Evolutionary conservation across 1,140 invertebrate genomes (phyloP).

Genomic region (Homalodisca vitripennis): DNA sequence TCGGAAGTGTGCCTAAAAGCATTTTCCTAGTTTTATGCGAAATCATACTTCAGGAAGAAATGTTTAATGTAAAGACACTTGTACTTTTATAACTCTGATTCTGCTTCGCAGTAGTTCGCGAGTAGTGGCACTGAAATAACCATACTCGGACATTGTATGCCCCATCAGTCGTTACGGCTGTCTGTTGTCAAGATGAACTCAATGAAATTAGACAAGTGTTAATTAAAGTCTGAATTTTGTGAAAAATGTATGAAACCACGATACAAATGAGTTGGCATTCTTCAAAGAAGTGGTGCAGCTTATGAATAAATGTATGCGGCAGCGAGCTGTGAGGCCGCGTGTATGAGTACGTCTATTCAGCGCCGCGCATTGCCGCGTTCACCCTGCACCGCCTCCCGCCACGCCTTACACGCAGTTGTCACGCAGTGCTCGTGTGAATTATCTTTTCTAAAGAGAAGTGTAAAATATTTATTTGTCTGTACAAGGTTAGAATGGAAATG

Average conservation of each 20-base stretch:
- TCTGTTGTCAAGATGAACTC: background rate
- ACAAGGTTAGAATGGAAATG: slow-evolving; percentile 5
- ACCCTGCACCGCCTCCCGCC: background rate
- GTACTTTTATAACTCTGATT: no score
- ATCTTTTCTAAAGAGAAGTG: slow-evolving; percentile 10
- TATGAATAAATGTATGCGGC: slow-evolving; percentile 23
- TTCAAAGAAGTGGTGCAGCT: slow-evolving; percentile 20
- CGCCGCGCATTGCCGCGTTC: no score
- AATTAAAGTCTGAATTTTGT: background rate
- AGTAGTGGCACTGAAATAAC: no score
- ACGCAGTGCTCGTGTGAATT: slow-evolving; percentile 2
- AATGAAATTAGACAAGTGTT: background rate
- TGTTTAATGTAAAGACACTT: no score
- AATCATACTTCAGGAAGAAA: no score
- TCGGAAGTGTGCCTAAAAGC: no score
- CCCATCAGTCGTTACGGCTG: no score
- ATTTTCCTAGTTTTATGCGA: no score
- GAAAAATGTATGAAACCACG: slow-evolving; percentile 7
- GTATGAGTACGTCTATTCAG: no score
- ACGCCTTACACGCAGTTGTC: background rate
- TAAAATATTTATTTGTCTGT: slow-evolving; percentile 26
- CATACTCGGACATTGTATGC: no score
- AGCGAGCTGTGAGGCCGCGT: background rate
- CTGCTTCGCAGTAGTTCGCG: no score
- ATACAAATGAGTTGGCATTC: background rate